Evolutionary conservation across 2,888 invertebrate genomes (phyloP), one percentile per base, ranked within the genome.

Genomic region (Drosophila prostipennis): DNA sequence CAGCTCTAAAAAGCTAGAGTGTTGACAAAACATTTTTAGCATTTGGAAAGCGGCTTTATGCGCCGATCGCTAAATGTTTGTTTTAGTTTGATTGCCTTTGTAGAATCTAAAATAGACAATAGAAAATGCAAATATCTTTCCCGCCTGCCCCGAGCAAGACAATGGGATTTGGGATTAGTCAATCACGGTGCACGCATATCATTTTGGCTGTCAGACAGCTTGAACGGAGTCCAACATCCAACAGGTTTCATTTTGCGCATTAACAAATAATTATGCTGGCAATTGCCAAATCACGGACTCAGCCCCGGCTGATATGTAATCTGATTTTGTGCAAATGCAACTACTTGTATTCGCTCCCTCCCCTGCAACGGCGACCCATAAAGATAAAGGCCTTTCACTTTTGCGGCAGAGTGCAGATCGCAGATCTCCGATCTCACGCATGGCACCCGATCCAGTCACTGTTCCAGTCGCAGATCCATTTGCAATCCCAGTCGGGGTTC

Each of bases 301-400:
- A 52, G 54, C 55, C 49, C 49, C 68, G 61, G 73, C 71, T 74
- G 77, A 86, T 85, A 82, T 72, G 60, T 77, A 83, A 86, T 85
- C 86, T 77, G 67, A 77, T 68, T 77, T 72, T 65, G 60, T 64
- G 65, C 65, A 54, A 65, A 53, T 64, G 65, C 65, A 34, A 34
- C 59, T 26, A 32, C 45, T 16, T 10, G 26, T 7, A 29, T 2
- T 29, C 13, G 29, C 23, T n/a, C 42, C 52, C 64, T 37, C 32
- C 19, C 48, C 52, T 72, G 72, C 70, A 69, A 11, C 70, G 39
- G 67, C 80, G 80, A 78, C 79, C 83, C 83, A 80, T 69, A 79
- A 68, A 80, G 72, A 80, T 69, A 79, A 68, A 80, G 72, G 80
- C 82, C 82, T 82, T 82, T 82, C 82, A 82, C 82, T 82, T 85